Percentiles rank a stretch among this genome's conserved stretches.
Evolutionary conservation across 2,797 vertebrate species (phyloP).

Genomic region (Florisuga fusca): DNA sequence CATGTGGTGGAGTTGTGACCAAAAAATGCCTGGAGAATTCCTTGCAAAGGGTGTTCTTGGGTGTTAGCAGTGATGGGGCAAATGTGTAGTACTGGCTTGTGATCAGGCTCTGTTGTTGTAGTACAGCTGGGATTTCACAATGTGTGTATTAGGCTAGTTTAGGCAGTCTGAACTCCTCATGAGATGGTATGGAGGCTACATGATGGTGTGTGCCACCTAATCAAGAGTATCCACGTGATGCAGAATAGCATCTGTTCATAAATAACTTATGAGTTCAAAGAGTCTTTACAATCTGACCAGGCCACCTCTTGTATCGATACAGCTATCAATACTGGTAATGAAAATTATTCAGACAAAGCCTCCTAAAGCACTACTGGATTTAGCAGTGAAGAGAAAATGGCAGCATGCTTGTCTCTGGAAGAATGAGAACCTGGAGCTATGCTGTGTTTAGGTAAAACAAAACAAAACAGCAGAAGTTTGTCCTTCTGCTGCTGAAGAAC

Average conservation of each 20-base stretch:
- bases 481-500: not conserved
- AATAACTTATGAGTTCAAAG: slow-evolving; percentile 25
- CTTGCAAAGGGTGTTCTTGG: not conserved
- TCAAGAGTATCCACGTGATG: fast-evolving
- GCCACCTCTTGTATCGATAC: slow-evolving; percentile 26
- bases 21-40: not conserved
- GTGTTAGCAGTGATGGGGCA: not conserved
- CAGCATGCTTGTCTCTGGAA: not conserved
- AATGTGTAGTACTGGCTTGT: not conserved
- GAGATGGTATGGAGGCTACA: not conserved
- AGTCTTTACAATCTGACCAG: slow-evolving; percentile 18
- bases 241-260: slow-evolving; percentile 9
- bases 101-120: not conserved
- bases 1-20: fast-evolving
- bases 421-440: not conserved
- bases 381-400: not conserved
- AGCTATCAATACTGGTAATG: slow-evolving; percentile 29
- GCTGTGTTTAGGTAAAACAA: not conserved
- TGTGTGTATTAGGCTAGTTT: not conserved
- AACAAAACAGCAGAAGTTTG: not conserved
- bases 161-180: not conserved
- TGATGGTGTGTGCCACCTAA: not conserved
- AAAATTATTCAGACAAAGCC: slow-evolving; percentile 21
- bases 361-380: slow-evolving; percentile 34
- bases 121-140: not conserved